Evolutionary conservation across 2,888 invertebrate species (phyloP).

Genomic region (Podabrus alpinus): DNA sequence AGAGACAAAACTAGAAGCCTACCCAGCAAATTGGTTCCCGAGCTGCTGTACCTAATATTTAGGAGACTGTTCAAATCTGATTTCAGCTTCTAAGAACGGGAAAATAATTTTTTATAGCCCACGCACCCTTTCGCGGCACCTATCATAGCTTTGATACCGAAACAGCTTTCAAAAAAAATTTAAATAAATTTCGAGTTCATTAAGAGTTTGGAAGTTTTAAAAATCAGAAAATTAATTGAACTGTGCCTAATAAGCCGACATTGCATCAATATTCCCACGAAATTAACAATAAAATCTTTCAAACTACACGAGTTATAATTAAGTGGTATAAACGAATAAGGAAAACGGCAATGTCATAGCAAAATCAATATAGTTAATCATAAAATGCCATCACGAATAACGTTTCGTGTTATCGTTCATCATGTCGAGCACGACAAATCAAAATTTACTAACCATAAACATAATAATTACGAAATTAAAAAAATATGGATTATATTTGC

Average conservation of each 20-base stretch:
- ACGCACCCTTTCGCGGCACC: too few species aligned
- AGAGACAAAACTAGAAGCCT: too few species aligned
- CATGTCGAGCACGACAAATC: slow-evolving; percentile 15
- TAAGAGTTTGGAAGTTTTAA: neutral
- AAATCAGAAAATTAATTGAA: neutral
- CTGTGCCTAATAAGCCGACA: neutral
- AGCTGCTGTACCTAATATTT: too few species aligned
- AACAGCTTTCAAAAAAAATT: neutral
- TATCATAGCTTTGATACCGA: too few species aligned
- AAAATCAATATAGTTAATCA: slow-evolving; percentile 21
- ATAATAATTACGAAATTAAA: slow-evolving; percentile 24
- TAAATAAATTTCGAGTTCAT: neutral
- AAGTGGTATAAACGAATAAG: slow-evolving; percentile 13
- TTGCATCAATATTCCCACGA: neutral
- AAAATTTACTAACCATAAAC: slow-evolving; percentile 10
- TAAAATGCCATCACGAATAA: slow-evolving; percentile 30
- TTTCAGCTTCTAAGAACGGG: too few species aligned
- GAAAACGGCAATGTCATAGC: slow-evolving; percentile 19
- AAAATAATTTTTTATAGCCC: too few species aligned
- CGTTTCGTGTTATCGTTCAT: slow-evolving; percentile 20
- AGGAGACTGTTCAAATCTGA: too few species aligned
- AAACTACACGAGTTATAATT: slow-evolving; percentile 11
- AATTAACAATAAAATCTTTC: neutral
- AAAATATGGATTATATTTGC: slow-evolving; percentile 47
- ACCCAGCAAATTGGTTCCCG: too few species aligned